A percentile compares a stretch with the other conserved stretches of the same genome.
Conservation (phyloP, 2,888 invertebrate species). For the Xylota sylvarum region DNA sequence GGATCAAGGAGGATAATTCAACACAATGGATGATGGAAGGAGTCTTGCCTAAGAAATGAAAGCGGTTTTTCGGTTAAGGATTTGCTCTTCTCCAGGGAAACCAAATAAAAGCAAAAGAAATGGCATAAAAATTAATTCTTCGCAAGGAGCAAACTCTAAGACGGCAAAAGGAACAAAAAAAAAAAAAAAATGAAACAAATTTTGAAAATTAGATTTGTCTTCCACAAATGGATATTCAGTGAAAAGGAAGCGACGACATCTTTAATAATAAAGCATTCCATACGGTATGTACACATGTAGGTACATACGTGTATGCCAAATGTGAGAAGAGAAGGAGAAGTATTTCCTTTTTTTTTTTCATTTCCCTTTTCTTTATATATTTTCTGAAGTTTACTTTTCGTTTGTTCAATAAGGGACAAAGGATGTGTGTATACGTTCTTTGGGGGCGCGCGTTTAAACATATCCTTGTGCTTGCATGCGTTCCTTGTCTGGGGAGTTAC, state of each 20-base stretch:
- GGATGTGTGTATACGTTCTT: background rate
- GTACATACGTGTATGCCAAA: background rate
- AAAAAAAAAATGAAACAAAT: conserved; percentile 2
- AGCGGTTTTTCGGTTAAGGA: conserved; percentile 5
- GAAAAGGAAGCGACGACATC: conserved; percentile 12
- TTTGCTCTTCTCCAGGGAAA: conserved; percentile 11
- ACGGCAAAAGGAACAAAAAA: background rate
- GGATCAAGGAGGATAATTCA: background rate
- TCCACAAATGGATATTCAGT: conserved; percentile 21
- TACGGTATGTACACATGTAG: background rate
- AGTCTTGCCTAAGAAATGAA: background rate
- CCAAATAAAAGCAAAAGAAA: background rate
- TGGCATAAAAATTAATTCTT: conserved; percentile 25
- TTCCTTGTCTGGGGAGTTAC: conserved; percentile 1
- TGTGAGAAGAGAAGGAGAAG: background rate
- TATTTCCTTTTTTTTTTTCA: background rate
- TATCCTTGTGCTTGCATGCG: conserved; percentile 1
- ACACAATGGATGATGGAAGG: conserved; percentile 2
- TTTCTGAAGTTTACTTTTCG: background rate
- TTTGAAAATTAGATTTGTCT: conserved; percentile 42
- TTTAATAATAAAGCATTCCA: conserved; percentile 19
- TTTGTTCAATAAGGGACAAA: conserved; percentile 3
- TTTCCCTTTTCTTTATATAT: background rate
- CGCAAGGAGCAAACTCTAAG: background rate
- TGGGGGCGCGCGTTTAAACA: conserved; percentile 3